These are phyloP conservation scores for Melipona beecheii DNA, from an alignment of 2,888 invertebrate genomes.

Conservation along the genomic window DNA sequence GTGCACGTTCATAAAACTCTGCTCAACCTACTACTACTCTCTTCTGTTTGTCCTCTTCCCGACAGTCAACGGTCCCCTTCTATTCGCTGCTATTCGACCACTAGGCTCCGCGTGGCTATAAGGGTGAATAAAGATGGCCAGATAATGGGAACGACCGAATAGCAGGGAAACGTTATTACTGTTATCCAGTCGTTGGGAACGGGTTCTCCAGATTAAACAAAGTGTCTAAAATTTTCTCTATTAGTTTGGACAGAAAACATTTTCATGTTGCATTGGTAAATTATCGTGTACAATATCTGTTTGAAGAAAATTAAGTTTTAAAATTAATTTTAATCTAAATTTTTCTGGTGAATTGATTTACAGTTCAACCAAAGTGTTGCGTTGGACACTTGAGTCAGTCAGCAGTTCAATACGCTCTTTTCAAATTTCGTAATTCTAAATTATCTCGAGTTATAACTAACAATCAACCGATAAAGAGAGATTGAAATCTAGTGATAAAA, in stretches of 20 bases:
- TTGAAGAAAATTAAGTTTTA: no score
- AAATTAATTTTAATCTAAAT: fast-evolving
- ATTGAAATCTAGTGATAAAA: no score
- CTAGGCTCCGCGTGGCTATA: constrained; percentile 15
- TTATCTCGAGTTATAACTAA: no score
- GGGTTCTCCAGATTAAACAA: constrained; percentile 59
- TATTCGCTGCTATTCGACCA: constrained; percentile 4
- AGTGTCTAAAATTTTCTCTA: constrained; percentile 31
- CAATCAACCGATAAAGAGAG: no score
- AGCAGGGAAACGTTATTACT: constrained; percentile 66
- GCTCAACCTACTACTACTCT: constrained; percentile 64
- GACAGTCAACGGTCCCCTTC: not conserved
- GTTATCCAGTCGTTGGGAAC: constrained; percentile 47
- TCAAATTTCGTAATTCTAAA: no score
- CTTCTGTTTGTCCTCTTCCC: constrained; percentile 21
- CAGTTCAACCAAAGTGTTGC: not conserved
- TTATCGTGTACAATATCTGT: not conserved
- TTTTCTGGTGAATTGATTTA: not conserved
- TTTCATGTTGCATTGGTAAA: not conserved
- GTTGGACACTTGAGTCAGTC: fast-evolving
- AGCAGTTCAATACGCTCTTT: no score
- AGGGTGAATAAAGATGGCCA: constrained; percentile 81
- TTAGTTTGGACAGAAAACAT: not conserved
- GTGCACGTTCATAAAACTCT: constrained; percentile 82
- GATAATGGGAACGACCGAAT: constrained; percentile 77